These are phyloP conservation scores for Eutolmus rufibarbis DNA, from an alignment of 2,888 invertebrate genomes.

Conservation along the genomic window DNA sequence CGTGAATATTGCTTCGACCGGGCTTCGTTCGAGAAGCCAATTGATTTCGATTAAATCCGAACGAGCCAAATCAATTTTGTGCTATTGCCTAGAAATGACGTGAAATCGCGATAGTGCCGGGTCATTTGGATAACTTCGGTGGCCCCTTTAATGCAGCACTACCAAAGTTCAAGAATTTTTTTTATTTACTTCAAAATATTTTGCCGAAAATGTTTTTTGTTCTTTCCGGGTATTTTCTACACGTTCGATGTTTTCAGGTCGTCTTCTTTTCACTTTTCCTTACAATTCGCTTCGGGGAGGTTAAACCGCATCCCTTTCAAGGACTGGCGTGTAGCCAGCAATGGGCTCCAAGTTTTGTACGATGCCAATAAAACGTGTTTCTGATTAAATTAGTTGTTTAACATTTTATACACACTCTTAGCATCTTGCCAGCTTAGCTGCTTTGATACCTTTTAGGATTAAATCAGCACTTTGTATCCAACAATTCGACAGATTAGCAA, in stretches of 20 bases:
- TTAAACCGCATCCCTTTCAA: background rate
- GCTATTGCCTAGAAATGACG: background rate
- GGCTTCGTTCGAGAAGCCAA: background rate
- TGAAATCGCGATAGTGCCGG: background rate
- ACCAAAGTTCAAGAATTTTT: background rate
- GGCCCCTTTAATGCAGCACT: background rate
- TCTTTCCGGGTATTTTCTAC: background rate
- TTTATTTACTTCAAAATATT: background rate
- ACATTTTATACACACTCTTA: background rate
- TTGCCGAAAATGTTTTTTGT: background rate
- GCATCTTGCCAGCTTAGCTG: background rate
- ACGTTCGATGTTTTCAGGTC: background rate
- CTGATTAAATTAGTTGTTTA: background rate
- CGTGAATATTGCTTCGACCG: background rate
- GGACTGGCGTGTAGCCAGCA: background rate
- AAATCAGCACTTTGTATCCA: background rate
- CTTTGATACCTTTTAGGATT: background rate
- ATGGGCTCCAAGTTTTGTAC: background rate
- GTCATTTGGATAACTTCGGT: background rate
- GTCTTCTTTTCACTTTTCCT: background rate
- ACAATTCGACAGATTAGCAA: background rate
- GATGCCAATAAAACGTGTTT: background rate
- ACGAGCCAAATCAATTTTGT: constrained; percentile 22
- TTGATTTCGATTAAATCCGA: constrained; percentile 37
- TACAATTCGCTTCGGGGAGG: background rate